Base-by-base conservation (phyloP, 2,888 invertebrate species). In the Hyposoter didymator region DNA sequence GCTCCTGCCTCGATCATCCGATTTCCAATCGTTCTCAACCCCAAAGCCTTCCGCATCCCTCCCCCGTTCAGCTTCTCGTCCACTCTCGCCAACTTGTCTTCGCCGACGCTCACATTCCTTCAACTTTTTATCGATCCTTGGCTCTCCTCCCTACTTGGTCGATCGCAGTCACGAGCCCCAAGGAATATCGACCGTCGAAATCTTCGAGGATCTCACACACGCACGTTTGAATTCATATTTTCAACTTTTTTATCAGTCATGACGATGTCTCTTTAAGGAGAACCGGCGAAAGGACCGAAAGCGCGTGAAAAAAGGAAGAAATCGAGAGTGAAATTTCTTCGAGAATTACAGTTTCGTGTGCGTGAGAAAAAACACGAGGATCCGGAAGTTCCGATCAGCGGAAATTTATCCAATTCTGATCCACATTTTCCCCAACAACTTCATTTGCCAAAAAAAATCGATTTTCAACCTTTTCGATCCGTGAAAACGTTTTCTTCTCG, bases 91-190 rank as follows among this genome's bases (percentile, higher is more conserved):
- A n/a, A 76, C 66, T 66, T 76, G 35, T 35, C 82, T 84, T 87
- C 87, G 88, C 86, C 85, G 79, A 86, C 84, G 86, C 76, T 82
- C 87, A 88, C 90, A 91, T 92, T 91, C 91, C 89, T 90, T 86
- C 89, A 88, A 87, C 90, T 92, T 92, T 92, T 92, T 92, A 89
- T 76, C 55, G 55, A 88, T 74, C 49, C 64, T 75, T 28, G 10
- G 4, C 32, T 17, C 28, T 32, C 22, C 22, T 55, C 7, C 22
- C 22, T 28, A 8, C 19, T 55, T 55, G 49, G 69, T 62, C 75
- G 72, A 64, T 72, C 66, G 75, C 14, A 66, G 59, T 66, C 81
- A 70, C 62, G 79, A 67, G 64, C 78, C 78, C 62, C 82, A 75
- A 70, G 55, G 78, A 78, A 85, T 82, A 78, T 82, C 66, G 84